Base-by-base conservation (phyloP, 2,113 vertebrate species). In the Tachysurus fulvidraco region DNA sequence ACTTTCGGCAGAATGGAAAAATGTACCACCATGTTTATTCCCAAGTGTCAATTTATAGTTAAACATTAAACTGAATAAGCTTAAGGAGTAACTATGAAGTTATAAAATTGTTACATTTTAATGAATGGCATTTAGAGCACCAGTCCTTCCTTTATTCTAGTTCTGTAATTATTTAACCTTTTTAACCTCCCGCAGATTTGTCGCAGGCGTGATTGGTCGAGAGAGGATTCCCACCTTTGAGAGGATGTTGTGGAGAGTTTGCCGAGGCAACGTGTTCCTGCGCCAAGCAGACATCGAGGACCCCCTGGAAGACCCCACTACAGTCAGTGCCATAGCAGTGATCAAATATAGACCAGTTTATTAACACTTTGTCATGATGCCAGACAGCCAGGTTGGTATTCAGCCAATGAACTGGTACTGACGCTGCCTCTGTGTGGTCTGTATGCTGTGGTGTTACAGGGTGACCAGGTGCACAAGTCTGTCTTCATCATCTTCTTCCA, bases 401-500 rank as follows among this genome's bases (percentile, higher is more conserved):
- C 50, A 36, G 60, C 13, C 17, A 54, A 12, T 54, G 28, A 65
- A 54, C 9, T 67, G 3, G 44, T 44, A 85, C 46, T 79, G 46
- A 85, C 23, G 28, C 60, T 16, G n/a, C 12, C 2, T 54, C 5
- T 64, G 11, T 17, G 16, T 79, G 77, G 14, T 57, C 2, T 16
- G 25, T 59, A 52, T 55, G 54, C 10, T 79, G 77, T 89, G 9
- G 69, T 74, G 84, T 89, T 71, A 90, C 91, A 99, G 98, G 96
- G 98, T 0, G 97, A 98, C 93, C 95, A 98, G 14, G 98, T 99
- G 92, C 95, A 99, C 95, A 99, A 99, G 95, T 98, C 98, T 4
- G 98, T 99, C 57, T 99, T 99, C 93, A 99, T 99, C 93, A 99
- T 99, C 92, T 99, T 99, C 92, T 99, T 99, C 93, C 98, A 99